phyloP scores from a whole-genome alignment of 37 sponge, comb jelly and placozoan species.

The Chondrilla cf. caribensis region DNA sequence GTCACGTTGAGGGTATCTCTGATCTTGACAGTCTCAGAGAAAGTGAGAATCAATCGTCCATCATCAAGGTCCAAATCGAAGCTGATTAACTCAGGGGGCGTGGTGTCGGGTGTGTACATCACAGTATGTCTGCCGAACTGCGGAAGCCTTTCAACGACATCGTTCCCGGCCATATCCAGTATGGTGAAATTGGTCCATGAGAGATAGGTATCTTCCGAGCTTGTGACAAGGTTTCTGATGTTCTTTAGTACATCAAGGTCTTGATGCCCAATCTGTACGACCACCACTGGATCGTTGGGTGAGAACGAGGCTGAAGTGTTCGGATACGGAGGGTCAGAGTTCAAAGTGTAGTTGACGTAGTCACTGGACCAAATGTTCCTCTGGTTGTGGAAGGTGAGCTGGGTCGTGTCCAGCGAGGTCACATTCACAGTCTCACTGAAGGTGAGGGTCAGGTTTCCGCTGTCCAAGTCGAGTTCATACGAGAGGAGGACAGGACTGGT shows the following conservation, averaged over 20 bases:
- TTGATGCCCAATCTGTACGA: conserved; percentile 66
- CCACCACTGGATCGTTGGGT: conserved; percentile 54
- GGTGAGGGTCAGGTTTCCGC: conserved; percentile 77
- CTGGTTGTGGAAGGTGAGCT: conserved; percentile 49
- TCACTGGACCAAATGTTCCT: conserved; percentile 16
- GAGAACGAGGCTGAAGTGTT: conserved; percentile 69
- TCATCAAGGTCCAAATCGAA: conserved; percentile 85
- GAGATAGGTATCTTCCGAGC: conserved; percentile 42
- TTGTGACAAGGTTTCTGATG: conserved; percentile 52
- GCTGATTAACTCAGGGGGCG: conserved; percentile 62
- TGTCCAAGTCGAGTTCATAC: conserved; percentile 74
- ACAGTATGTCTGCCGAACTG: conserved; percentile 35
- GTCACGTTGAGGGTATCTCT: conserved; percentile 75
- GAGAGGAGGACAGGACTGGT: conserved; percentile 52
- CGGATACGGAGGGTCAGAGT: conserved; percentile 61
- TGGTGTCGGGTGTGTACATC: conserved; percentile 61
- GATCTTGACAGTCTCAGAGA: conserved; percentile 87
- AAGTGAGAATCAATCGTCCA: conserved; percentile 78
- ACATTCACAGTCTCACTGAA: conserved; percentile 90
- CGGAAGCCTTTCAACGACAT: conserved; percentile 23
- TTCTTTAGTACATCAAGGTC: conserved; percentile 85
- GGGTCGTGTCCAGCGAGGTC: conserved; percentile 71
- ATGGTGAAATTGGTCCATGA: conserved; percentile 42
- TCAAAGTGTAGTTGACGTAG: conserved; percentile 49
- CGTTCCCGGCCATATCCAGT: conserved; percentile 69